Percentiles rank a stretch among this genome's conserved stretches.
Conservation (phyloP, 1,140 invertebrate genomes). For the Trichomalopsis sarcophagae region DNA sequence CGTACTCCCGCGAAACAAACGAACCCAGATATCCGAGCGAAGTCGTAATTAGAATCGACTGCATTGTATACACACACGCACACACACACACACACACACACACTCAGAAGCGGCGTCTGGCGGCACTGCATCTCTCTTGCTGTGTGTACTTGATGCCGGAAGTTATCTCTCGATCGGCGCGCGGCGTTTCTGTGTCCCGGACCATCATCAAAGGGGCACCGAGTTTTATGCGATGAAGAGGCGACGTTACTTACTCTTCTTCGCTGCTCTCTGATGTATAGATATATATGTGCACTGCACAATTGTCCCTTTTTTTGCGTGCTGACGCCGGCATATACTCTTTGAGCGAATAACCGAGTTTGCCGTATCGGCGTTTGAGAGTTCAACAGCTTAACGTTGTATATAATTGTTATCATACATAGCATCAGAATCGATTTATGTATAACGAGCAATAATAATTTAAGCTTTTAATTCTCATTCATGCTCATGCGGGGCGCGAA, state of each 20-base stretch:
- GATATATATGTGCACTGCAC: too few relatives aligned
- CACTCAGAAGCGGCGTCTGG: background rate
- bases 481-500: too few relatives aligned
- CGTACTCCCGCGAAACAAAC: background rate
- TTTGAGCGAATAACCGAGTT: background rate
- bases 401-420: too few relatives aligned
- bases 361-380: background rate
- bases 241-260: background rate
- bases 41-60: slow-evolving; percentile 17
- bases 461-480: too few relatives aligned
- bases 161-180: slow-evolving; percentile 26
- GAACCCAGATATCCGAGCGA: background rate
- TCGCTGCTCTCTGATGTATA: too few relatives aligned
- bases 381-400: too few relatives aligned
- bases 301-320: background rate
- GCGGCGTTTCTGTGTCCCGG: background rate
- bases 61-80: background rate
- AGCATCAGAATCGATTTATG: too few relatives aligned
- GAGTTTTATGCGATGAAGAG: slow-evolving; percentile 5
- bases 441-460: too few relatives aligned
- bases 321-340: background rate
- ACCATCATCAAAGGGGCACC: background rate
- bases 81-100: too few relatives aligned
- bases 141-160: background rate
- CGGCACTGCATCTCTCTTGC: too few relatives aligned